phyloP scores from a whole-genome alignment of 2,888 invertebrate species.

The Poecilus cupreus region DNA sequence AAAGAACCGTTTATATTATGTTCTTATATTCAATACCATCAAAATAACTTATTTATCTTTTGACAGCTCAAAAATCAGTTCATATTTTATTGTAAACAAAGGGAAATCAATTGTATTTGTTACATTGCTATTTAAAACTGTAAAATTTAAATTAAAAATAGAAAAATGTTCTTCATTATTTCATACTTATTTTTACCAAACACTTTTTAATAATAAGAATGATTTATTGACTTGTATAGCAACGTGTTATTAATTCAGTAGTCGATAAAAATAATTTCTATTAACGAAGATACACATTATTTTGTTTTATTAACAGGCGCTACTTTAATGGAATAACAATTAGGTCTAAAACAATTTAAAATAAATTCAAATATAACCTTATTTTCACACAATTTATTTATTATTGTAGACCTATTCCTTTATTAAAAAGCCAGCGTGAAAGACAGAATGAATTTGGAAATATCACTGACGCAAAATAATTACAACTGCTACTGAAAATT shows the following conservation, averaged over 20 bases:
- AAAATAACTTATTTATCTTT: too few species aligned
- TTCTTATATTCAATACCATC: too few species aligned
- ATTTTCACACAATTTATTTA: neutral
- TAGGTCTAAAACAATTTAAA: neutral
- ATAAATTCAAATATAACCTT: too few species aligned
- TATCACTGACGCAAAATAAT: neutral
- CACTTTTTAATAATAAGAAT: too few species aligned
- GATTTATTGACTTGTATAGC: neutral
- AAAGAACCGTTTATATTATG: too few species aligned
- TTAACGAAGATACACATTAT: neutral
- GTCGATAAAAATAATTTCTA: neutral
- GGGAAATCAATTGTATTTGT: too few species aligned
- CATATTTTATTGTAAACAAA: too few species aligned
- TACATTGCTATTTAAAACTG: too few species aligned
- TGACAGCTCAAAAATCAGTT: too few species aligned
- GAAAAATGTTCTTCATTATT: too few species aligned
- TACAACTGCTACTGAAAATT: neutral
- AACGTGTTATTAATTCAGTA: neutral
- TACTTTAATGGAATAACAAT: neutral
- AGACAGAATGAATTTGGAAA: neutral
- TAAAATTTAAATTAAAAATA: too few species aligned
- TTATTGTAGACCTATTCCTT: neutral
- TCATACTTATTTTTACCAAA: too few species aligned
- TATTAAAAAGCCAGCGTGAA: neutral
- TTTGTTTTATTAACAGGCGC: neutral